Base-by-base conservation (phyloP, 2,113 vertebrate genomes). In the Syngnathus floridae region DNA sequence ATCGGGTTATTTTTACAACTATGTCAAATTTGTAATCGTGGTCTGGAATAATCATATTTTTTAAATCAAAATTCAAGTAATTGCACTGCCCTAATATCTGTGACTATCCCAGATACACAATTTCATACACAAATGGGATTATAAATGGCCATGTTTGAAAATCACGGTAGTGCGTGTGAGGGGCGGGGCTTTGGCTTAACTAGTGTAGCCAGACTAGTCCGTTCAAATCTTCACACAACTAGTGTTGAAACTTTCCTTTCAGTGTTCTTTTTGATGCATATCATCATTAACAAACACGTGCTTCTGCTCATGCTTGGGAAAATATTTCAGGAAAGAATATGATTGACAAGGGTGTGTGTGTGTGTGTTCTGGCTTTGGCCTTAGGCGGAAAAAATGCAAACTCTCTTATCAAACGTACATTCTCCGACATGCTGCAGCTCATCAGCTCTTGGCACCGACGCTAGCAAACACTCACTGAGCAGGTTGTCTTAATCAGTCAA, bases 391-490 rank as follows among this genome's bases (percentile, higher is more conserved):
- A 35, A 64, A 70, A 75, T 79, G 69, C 75, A 65, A 72, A 72
- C 61, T 65, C 49, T 67, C 4, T 73, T 67, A 52, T 68, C 71
- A 31, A 17, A 19, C 9, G 64, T 62, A 54, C 82, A 84, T 88
- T 85, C 84, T 83, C 76, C 73, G 75, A 83, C 86, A 80, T 76
- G 86, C 71, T 3, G 43, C 65, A 69, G 81, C 84, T 60, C 69
- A 82, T 84, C 86, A 14, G 45, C 36, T 65, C 1, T 70, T 60
- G 12, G 22, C 56, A 52, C 46, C 45, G 64, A 58, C 1, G 36
- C 61, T 4, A 41, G 17, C 41, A 54, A 69, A 72, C 73, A 52
- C 11, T 9, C 59, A 13, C 36, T 7, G 10, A 21, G 43, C 60
- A 62, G 52, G 43, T 64, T 56, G 19, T 59, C 4, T 41, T 52